phyloP scores from a whole-genome alignment of 2,888 invertebrate genomes.

The Rhimphoctona megacephalus region DNA sequence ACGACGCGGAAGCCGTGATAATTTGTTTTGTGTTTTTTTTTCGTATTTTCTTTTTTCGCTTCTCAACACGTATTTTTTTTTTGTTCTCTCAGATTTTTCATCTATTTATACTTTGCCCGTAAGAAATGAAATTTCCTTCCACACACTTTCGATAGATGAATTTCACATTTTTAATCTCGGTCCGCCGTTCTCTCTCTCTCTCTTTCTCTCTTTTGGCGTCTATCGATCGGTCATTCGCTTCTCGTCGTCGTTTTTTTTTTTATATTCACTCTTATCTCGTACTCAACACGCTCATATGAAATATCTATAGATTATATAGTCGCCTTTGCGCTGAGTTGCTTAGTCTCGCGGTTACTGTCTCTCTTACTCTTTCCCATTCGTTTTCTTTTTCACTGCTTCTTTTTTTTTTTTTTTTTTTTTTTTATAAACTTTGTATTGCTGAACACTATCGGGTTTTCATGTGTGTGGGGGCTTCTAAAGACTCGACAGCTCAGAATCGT shows the following conservation, averaged over 20 bases:
- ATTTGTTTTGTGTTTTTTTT: conserved; percentile 42
- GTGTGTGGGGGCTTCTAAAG: conserved; percentile 32
- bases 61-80: conserved; percentile 9
- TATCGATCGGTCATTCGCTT: conserved; percentile 55
- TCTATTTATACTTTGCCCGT: background rate
- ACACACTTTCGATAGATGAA: background rate
- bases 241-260: conserved; percentile 2
- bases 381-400: background rate
- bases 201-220: background rate
- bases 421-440: conserved; percentile 63
- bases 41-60: conserved; percentile 28
- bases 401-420: background rate
- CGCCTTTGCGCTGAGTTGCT: conserved; percentile 74
- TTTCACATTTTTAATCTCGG: conserved; percentile 1
- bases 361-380: background rate
- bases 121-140: conserved; percentile 2
- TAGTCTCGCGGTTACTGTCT: conserved; percentile 71
- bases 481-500: conserved; percentile 35
- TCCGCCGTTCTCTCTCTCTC: background rate
- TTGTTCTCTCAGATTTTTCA: background rate
- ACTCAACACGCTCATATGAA: conserved; percentile 63
- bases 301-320: conserved; percentile 72
- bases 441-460: conserved; percentile 62
- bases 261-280: conserved; percentile 48
- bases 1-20: conserved; percentile 63